Evolutionary conservation across 1,140 invertebrate species (phyloP), one percentile per base, ranked within the genome.

Genomic region (Chironomus striatipennis): DNA sequence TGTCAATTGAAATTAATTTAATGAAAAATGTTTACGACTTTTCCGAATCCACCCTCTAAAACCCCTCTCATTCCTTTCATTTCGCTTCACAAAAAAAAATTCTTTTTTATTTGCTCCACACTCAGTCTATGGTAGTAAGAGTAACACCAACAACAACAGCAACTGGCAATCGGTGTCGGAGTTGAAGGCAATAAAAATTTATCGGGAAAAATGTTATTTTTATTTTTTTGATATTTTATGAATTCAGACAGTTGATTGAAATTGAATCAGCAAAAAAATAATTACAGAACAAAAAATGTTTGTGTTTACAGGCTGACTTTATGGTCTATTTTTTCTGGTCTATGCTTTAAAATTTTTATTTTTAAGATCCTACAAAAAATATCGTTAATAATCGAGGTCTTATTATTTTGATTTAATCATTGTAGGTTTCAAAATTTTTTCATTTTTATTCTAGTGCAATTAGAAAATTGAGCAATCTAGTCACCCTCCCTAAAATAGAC

Each of bases 191-290:
- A 70, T 70, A 70, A 70, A 57, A 70, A 21, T 70, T 70, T 70
- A 70, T 70, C 18, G 65, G 10, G 18, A 9, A 70, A 21, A 57
- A n/a, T 57, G 47, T 57, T 57, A 12, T 57, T 57, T n/a, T n/a
- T n/a, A n/a, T n/a, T n/a, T n/a, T 57, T 57, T 57, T 57, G 12
- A 57, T 57, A 57, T 57, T 57, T 57, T 57, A 57, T 57, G 47
- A 57, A 57, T 57, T 57, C 65, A 70, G 20, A 70, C 65, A 70
- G n/a, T 70, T 70, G 65, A 70, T 70, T 70, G 65, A 70, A 70
- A 70, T 70, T 70, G 65, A 70, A 70, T 70, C 65, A 70, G 20
- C 65, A 20, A 12, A 70, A 70, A 70, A 70, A 20, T 70, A 70
- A 57, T 57, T 70, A 70, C 9, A 18, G n/a, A 9, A 7, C 8